Conservation (phyloP, 2,888 invertebrate genomes). For the Agapostemon virescens region DNA sequence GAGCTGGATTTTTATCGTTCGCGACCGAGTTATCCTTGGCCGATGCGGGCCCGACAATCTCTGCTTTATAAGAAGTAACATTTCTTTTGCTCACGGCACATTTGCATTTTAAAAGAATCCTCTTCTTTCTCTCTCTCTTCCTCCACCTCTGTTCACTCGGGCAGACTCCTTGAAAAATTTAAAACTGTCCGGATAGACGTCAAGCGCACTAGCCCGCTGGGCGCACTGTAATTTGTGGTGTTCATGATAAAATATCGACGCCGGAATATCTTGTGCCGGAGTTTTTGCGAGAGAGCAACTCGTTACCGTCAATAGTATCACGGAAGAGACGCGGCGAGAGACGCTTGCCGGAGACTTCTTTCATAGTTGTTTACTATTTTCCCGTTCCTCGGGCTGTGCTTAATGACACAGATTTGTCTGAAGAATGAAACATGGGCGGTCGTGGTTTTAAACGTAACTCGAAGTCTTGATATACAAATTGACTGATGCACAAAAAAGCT, state of each 20-base stretch:
- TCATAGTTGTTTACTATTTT: slow-evolving; percentile 9
- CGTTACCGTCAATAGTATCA: slow-evolving; percentile 21
- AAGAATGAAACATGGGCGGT: not conserved
- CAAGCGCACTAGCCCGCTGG: slow-evolving; percentile 39
- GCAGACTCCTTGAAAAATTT: slow-evolving; percentile 73
- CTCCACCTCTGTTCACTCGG: not conserved
- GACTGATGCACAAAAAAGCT: too few species aligned
- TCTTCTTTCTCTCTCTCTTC: slow-evolving; percentile 4
- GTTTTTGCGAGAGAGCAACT: not conserved
- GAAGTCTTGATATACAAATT: not conserved
- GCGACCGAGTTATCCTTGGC: slow-evolving; percentile 55
- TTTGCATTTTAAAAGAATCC: slow-evolving; percentile 67
- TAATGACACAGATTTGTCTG: slow-evolving; percentile 17
- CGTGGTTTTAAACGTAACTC: not conserved
- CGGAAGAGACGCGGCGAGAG: not conserved
- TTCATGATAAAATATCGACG: slow-evolving; percentile 57
- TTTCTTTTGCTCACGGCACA: slow-evolving; percentile 64
- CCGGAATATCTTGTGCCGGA: not conserved
- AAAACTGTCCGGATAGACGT: slow-evolving; percentile 70
- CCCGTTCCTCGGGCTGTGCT: not conserved
- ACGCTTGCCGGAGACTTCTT: not conserved
- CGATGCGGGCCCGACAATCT: slow-evolving; percentile 57
- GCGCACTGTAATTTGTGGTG: slow-evolving; percentile 55
- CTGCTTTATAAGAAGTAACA: slow-evolving; percentile 66
- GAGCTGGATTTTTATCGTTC: slow-evolving; percentile 58